Percentiles rank a stretch among this genome's conserved stretches.
Conservation (phyloP, 30 jellyfish, hydroid and myxozoan genomes). For the Aurelia sp. region DNA sequence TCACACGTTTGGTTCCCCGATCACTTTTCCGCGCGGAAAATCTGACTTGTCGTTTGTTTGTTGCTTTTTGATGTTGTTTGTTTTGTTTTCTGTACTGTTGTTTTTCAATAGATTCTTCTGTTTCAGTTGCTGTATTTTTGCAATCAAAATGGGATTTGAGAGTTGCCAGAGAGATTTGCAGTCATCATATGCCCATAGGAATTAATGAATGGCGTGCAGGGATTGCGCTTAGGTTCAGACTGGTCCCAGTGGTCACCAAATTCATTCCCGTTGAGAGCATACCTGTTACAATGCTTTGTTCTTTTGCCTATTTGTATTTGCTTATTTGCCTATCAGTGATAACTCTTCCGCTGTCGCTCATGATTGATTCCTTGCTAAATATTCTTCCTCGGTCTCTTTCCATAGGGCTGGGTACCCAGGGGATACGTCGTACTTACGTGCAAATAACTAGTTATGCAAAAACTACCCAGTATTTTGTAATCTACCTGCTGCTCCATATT, state of each 20-base stretch:
- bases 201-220: constrained; percentile 1
- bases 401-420: not conserved
- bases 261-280: not conserved
- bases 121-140: too few species aligned
- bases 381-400: not conserved
- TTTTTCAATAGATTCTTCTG: too few species aligned
- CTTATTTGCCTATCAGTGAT: constrained; percentile 2
- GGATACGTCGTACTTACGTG: too few species aligned
- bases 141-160: not conserved
- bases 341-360: constrained; percentile 5
- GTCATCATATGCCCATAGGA: constrained; percentile 4
- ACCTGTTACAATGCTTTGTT: not conserved
- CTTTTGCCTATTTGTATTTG: constrained; percentile 22
- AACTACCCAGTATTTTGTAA: too few species aligned
- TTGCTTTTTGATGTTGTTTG: too few species aligned
- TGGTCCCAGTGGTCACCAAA: not conserved
- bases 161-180: not conserved
- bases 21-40: not conserved
- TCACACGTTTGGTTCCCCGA: too few species aligned
- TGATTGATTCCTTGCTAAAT: not conserved
- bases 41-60: too few species aligned
- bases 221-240: not conserved
- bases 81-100: too few species aligned
- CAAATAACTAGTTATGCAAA: too few species aligned
- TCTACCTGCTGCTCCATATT: too few species aligned